Evolutionary conservation across 2,113 vertebrate species (phyloP).

Genomic region (Corydoras maculifer): DNA sequence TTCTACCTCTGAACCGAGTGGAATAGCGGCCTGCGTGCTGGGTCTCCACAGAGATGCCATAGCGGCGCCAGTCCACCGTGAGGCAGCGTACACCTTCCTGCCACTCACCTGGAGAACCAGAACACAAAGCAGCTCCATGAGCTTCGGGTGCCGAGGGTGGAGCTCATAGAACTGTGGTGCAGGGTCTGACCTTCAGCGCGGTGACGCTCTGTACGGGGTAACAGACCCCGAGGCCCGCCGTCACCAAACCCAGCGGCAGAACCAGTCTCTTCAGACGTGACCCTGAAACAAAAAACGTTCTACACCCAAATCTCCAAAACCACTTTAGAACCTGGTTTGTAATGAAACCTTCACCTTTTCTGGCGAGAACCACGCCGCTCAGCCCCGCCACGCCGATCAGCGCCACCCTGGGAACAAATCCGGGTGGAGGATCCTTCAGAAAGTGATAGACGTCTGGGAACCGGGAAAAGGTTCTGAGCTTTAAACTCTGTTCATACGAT

Average conservation of each 20-base stretch:
- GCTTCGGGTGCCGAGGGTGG: too few species aligned
- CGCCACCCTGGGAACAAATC: slow-evolving; percentile 68
- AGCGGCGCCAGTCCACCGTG: slow-evolving; percentile 47
- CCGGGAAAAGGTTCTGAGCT: background rate
- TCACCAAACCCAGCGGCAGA: slow-evolving; percentile 64
- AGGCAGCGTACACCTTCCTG: slow-evolving; percentile 48
- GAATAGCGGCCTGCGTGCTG: slow-evolving; percentile 22
- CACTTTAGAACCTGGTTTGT: too few species aligned
- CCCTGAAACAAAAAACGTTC: slow-evolving; percentile 48
- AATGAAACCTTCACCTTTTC: slow-evolving; percentile 60
- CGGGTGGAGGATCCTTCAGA: slow-evolving; percentile 72
- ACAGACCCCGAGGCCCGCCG: slow-evolving; percentile 67
- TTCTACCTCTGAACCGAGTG: slow-evolving; percentile 32
- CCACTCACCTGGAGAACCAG: slow-evolving; percentile 36
- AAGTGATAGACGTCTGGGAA: slow-evolving; percentile 68
- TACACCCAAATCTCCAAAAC: too few species aligned
- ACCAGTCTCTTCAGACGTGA: slow-evolving; percentile 70
- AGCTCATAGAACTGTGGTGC: too few species aligned
- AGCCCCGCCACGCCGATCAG: slow-evolving; percentile 68
- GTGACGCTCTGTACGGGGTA: slow-evolving; percentile 73
- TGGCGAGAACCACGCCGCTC: slow-evolving; percentile 63
- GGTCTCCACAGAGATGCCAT: slow-evolving; percentile 59
- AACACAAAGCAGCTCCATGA: background rate
- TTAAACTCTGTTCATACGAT: background rate
- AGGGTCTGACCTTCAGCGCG: slow-evolving; percentile 65